Percentiles rank a stretch among this genome's conserved stretches.
phyloP scores from a whole-genome alignment of 2,113 vertebrate genomes.

The Candoia aspera region DNA sequence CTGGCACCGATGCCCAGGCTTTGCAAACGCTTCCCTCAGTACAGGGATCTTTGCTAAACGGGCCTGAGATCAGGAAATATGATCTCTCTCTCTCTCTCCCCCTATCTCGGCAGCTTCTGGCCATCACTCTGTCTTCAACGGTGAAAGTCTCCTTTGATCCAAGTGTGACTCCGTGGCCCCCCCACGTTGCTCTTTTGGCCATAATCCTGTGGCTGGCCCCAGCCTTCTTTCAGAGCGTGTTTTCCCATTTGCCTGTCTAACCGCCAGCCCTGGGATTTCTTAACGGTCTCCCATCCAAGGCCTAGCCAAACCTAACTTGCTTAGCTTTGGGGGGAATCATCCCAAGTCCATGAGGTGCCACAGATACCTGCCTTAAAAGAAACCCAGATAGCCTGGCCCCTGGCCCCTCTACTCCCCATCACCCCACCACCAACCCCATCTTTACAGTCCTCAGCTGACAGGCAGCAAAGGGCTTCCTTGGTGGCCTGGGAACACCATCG shows the following conservation, averaged over 20 bases:
- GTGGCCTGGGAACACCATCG: background rate
- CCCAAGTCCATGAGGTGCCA: no score
- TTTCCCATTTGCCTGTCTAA: no score
- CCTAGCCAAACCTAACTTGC: no score
- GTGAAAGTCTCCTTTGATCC: background rate
- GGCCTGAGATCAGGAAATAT: background rate
- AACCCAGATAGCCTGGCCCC: no score
- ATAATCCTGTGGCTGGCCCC: no score
- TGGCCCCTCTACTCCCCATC: background rate
- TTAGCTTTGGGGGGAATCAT: no score
- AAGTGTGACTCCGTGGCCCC: background rate
- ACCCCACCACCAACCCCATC: background rate
- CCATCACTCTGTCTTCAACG: background rate
- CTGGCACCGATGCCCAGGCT: background rate
- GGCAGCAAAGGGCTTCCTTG: background rate
- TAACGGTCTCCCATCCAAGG: no score
- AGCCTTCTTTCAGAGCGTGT: background rate
- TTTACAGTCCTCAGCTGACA: no score
- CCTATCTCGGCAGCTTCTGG: background rate
- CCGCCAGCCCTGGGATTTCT: no score
- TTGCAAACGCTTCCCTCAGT: background rate
- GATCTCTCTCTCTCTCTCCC: background rate
- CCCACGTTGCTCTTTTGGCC: no score
- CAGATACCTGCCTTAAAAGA: no score
- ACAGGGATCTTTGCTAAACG: background rate